Conservation (phyloP, 1,140 invertebrate genomes). For the Danaus melanippus region DNA sequence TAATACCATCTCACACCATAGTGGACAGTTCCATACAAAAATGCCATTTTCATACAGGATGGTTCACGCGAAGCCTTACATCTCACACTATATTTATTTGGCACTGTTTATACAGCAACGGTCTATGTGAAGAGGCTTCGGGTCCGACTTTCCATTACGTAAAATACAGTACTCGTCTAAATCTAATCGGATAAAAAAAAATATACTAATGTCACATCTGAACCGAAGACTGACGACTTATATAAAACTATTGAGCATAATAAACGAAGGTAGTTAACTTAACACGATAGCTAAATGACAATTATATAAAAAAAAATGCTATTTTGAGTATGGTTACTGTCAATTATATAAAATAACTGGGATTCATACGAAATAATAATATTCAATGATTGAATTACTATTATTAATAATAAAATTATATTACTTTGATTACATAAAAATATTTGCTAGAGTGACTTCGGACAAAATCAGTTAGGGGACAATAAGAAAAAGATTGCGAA, state of each 20-base stretch:
- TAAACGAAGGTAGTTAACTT: conserved; percentile 65
- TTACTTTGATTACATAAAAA: too few species aligned
- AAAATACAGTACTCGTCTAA: conserved; percentile 68
- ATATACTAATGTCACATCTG: conserved; percentile 54
- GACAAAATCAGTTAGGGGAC: too few species aligned
- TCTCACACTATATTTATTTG: conserved; percentile 2
- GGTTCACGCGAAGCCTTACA: background rate
- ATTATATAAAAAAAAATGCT: conserved; percentile 55
- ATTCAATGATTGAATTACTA: too few species aligned
- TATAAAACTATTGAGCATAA: conserved; percentile 68
- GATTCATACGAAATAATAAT: conserved; percentile 3
- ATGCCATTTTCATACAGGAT: conserved; percentile 8
- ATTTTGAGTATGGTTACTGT: conserved; percentile 59
- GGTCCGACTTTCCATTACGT: conserved; percentile 22
- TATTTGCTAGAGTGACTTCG: too few species aligned
- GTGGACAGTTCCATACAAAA: conserved; percentile 5
- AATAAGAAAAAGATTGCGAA: too few species aligned
- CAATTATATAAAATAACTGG: conserved; percentile 21
- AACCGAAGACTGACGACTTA: conserved; percentile 38
- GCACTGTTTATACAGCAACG: conserved; percentile 15
- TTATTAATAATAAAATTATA: too few species aligned
- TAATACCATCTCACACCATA: too few species aligned
- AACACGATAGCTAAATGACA: conserved; percentile 25
- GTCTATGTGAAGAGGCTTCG: conserved; percentile 39
- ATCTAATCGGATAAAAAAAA: conserved; percentile 48